Evolutionary conservation across 2,888 invertebrate species (phyloP), one percentile per base, ranked within the genome.

Genomic region (Elysia crispata): DNA sequence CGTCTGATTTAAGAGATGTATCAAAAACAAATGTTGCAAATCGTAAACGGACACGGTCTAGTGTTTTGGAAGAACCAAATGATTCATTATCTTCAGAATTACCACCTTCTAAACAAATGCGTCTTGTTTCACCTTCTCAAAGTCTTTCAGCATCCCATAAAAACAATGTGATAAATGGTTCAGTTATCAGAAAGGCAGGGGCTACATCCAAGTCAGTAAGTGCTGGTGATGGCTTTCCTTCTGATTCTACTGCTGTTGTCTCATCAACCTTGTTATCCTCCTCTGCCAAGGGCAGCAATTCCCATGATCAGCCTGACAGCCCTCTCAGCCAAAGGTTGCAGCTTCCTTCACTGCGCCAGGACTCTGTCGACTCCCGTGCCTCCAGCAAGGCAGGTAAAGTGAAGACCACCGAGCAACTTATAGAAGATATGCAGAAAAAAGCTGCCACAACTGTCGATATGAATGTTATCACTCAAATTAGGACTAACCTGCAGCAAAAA

Each of bases 381-480:
- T 75, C 80, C 3, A 64, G 54, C 15, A 76, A 76, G 69, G 67
- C 81, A 20, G 94, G 94, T 28, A 92, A 92, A 87, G 92, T 95
- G 70, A 95, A 95, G 92, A 95, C 95, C 33, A 97, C 97, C 0
- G 95, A 96, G 90, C 96, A 97, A 91, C 92, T 97, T 78, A 93
- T 97, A 81, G 96, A 95, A 77, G 95, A 96, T 91, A 94, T 96
- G 57, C 94, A 85, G 93, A 94, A 91, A 90, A 94, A 90, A 91
- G 94, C 86, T 76, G 87, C 80, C 5, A 82, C 87, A 23, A 75
- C 84, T 66, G 80, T 91, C 1, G 86, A 87, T 62, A 89, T 86
- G 80, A 87, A 86, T 64, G 87, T 90, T 15, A 87, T 90, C n/a
- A 83, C 85, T 49, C 88, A 89, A 81, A 90, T 92, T 25, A 86